Base-by-base conservation (phyloP, 2,113 vertebrate genomes). In the Gymnobelideus leadbeateri region DNA sequence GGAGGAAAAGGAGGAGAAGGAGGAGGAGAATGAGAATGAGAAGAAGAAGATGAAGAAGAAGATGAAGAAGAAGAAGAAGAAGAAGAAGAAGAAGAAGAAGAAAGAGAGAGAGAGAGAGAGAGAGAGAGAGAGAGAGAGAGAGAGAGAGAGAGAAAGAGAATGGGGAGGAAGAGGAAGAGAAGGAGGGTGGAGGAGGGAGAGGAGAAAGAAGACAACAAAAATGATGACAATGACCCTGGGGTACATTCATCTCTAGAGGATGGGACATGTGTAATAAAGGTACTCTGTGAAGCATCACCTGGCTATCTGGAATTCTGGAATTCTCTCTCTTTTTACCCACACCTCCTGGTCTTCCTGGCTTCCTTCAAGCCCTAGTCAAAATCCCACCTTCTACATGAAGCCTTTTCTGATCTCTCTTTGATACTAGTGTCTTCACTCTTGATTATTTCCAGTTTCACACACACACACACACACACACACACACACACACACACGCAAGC, bases 11-110 rank as follows among this genome's bases (percentile, higher is more conserved):
- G 11, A 37, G 31, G 6, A 55, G 25, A 16, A 55, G 25, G 7
- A 55, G 21, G 4, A 14, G 11, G 11, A 37, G 31, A 19, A 14
- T 28, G 12, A 61, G 3, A 6, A 55, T 2, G 54, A 55, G 8
- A 5, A 54, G 4, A 2, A 28, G 7, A 11, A 28, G 12, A 3
- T 3, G 31, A 10, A 11, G 9, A 3, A 16, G 31, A 11, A 16
- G 31, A 8, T 2, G 28, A 3, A 57, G 28, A 3, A 4, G 28
- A 3, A 12, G 2, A 3, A 31, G 12, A 26, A 14, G 11, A 10
- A 2, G 31, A 10, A 16, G 8, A 10, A 31, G 10, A 10, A 61
- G 10, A 3, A 31, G 4, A 1, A 24, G 23, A 6, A 54, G 4
- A 10, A 31, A 10, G 6, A 31, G 28, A 11, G 11, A 3, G 11